Evolutionary conservation across 1,140 invertebrate species (phyloP), one percentile per base, ranked within the genome.

Genomic region (Cryptotermes secundus): DNA sequence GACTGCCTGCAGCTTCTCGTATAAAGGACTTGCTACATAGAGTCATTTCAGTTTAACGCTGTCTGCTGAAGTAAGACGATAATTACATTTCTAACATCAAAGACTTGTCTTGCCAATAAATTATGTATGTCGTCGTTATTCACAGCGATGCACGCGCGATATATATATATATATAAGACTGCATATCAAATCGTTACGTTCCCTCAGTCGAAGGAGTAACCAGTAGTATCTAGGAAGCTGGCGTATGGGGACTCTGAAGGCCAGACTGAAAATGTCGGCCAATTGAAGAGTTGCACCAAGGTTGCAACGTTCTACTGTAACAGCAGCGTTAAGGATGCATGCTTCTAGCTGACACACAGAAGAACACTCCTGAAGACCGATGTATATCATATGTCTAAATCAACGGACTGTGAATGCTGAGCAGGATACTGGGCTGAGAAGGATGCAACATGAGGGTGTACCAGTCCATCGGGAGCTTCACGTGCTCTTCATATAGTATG

Each of bases 241-340:
- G 1, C 45, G 16, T 49, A 19, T 22, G 45, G 45, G 59, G 9
- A 72, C 6, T 31, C 59, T 72, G 59, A 72, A 72, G 59, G 59
- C 26, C 59, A 72, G 2, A 72, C 9, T 72, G 59, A 59, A 59
- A 59, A 59, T 59, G 53, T 59, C 53, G 53, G 24, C 53, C 53
- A 59, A 19, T 59, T 59, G 53, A 72, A 72, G 59, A 72, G 59
- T 72, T 72, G n/a, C n/a, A 14, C n/a, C 59, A 72, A 72, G 59
- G 59, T 72, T 72, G 59, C 59, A 72, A 72, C 16, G n/a, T 31
- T 72, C 59, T 31, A 49, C n/a, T 16, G 59, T n/a, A 72, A 72
- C 31, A 72, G 31, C 26, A 31, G n/a, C n/a, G 31, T n/a, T 72
- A n/a, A 31, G 7, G 26, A 72, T 72, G 59, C 59, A 72, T 3